Evolutionary conservation across 2,888 invertebrate species (phyloP), one percentile per base, ranked within the genome.

Genomic region (Sipha maydis): DNA sequence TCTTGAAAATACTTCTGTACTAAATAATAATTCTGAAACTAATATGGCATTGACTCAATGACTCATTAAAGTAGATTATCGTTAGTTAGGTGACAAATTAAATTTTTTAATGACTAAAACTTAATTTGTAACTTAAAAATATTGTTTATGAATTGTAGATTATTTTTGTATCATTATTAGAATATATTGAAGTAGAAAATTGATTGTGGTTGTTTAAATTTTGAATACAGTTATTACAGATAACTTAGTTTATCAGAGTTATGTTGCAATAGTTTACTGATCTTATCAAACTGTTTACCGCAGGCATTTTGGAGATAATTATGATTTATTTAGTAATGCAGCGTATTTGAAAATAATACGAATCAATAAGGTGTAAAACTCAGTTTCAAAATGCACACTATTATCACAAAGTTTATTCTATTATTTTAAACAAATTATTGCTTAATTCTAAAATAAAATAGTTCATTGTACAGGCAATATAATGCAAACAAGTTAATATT

Each of bases 331-430:
- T 48, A 11, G 14, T 41, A 41, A 5, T 41, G 41, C 41, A 7
- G 41, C 5, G 14, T 48, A 48, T 48, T 48, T 11, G 11, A 48
- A 8, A n/a, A n/a, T n/a, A n/a, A 11, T 48, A 48, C 14, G 61
- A 61, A 61, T 54, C 4, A 61, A 84, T 28, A 61, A 84, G 25
- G 76, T 21, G 21, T 21, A 84, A 61, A 56, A 56, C 5, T 21
- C n/a, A 54, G n/a, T 85, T 85, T 34, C 19, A 69, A 76, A 83
- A 76, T 14, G 61, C 41, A 14, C 17, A 21, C n/a, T 83, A 71
- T 71, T 73, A 61, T 61, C 56, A 80, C 67, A 80, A 56, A 28
- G 17, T 80, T 80, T 86, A 78, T 85, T 85, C 77, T 78, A 54
- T 77, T 76, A 48, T 77, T 25, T 69, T n/a, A 9, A 67, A 85